phyloP scores from a whole-genome alignment of 2,113 vertebrate genomes.

The Numenius arquata region DNA sequence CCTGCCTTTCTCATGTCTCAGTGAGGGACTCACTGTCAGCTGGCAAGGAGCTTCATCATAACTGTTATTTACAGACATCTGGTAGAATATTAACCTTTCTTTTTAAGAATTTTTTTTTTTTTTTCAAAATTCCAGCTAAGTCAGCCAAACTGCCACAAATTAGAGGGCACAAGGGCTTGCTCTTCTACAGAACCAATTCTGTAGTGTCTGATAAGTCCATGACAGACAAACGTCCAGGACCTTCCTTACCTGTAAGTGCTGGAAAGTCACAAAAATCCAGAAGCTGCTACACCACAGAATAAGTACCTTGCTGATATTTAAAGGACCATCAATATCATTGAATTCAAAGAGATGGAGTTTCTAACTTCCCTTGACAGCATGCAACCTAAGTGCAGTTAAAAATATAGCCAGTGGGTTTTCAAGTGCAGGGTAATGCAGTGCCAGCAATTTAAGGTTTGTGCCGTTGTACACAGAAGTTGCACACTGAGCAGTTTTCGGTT shows the following conservation, averaged over 20 bases:
- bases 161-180: background rate
- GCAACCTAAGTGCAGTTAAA: slow-evolving; percentile 55
- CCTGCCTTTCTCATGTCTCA: background rate
- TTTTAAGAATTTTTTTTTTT: background rate
- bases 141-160: background rate
- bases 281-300: background rate
- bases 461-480: background rate
- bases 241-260: background rate
- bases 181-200: background rate
- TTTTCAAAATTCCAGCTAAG: background rate
- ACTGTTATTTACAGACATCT: background rate
- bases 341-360: slow-evolving; percentile 25
- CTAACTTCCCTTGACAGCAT: slow-evolving; percentile 27
- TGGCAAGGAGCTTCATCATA: background rate
- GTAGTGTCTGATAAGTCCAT: background rate
- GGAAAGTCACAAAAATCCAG: background rate
- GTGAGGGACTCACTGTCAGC: background rate
- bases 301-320: background rate
- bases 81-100: background rate
- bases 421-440: slow-evolving; percentile 12
- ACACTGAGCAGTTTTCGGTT: slow-evolving; percentile 19
- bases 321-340: background rate
- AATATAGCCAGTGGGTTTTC: slow-evolving; percentile 39
- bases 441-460: slow-evolving; percentile 9
- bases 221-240: rapidly evolving